Evolutionary conservation across 2,888 invertebrate genomes (phyloP).

Genomic region (Perithous albicinctus): DNA sequence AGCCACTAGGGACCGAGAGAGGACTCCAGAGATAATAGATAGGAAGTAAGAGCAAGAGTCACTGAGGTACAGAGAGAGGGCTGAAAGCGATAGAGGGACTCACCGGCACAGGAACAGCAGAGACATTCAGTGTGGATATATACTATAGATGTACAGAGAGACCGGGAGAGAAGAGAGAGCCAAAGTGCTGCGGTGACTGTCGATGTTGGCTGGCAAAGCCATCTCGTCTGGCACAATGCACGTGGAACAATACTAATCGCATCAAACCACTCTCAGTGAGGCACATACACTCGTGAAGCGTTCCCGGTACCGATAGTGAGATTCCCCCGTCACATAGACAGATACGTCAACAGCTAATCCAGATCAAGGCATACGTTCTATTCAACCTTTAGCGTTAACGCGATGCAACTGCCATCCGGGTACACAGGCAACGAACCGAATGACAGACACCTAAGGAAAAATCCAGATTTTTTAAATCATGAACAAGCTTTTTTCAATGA

Average conservation of each 20-base stretch:
- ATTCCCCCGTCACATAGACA: conserved; percentile 51
- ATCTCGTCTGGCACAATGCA: conserved; percentile 75
- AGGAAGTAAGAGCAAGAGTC: conserved; percentile 35
- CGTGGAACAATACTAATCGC: conserved; percentile 79
- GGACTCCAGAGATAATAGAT: conserved; percentile 57
- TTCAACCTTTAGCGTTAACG: conserved; percentile 67
- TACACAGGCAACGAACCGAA: not conserved
- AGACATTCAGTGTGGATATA: conserved; percentile 5
- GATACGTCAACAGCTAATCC: conserved; percentile 69
- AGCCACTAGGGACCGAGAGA: conserved; percentile 25
- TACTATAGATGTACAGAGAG: conserved; percentile 25
- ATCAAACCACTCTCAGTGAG: conserved; percentile 74
- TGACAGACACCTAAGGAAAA: not conserved
- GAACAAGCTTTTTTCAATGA: not conserved
- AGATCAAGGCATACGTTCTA: conserved; percentile 70
- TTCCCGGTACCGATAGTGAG: conserved; percentile 58
- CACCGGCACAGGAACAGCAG: not conserved
- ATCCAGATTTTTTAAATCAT: not conserved
- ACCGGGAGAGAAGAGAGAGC: conserved; percentile 37
- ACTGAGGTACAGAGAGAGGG: conserved; percentile 11
- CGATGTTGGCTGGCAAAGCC: conserved; percentile 73
- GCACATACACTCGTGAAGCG: conserved; percentile 65
- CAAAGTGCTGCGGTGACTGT: conserved; percentile 69
- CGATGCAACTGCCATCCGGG: conserved; percentile 4
- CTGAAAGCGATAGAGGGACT: conserved; percentile 22